These are phyloP conservation scores for Leptosomus discolor DNA, from an alignment of 2,113 vertebrate species.

Conservation along the genomic window DNA sequence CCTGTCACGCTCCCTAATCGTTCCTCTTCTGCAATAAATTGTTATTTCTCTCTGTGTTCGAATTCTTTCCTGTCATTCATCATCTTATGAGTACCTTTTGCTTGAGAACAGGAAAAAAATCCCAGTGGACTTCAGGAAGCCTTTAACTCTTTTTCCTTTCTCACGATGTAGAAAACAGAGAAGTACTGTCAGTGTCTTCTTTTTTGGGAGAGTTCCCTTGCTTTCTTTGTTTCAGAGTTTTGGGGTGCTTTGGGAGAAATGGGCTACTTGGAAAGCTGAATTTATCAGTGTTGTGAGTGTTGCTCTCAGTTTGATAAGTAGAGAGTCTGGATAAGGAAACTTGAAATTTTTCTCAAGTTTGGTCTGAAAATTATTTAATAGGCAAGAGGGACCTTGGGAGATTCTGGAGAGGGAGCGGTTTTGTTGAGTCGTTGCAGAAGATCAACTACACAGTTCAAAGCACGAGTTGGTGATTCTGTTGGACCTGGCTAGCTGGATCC, in stretches of 20 bases:
- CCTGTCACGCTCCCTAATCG: not conserved
- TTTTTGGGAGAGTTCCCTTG: not conserved
- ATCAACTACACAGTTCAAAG: not conserved
- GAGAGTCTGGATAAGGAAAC: not conserved
- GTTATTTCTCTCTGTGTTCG: constrained; percentile 34
- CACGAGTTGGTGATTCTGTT: not conserved
- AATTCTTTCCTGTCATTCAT: constrained; percentile 41
- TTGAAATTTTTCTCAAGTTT: not conserved
- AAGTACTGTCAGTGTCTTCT: not conserved
- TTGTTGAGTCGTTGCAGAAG: not conserved
- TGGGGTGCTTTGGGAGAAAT: not conserved
- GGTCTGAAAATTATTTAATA: not conserved
- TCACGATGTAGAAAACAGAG: not conserved
- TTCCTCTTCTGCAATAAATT: constrained; percentile 30
- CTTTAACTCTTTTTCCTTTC: not conserved
- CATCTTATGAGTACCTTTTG: not conserved
- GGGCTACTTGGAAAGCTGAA: not conserved
- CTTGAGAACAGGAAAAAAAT: constrained; percentile 14
- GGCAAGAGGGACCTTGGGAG: not conserved
- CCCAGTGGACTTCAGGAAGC: not conserved
- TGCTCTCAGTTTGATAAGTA: not conserved
- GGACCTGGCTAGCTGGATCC: not conserved
- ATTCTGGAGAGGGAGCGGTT: not conserved
- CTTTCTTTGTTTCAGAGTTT: not conserved
- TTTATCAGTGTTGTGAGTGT: not conserved